Percentiles rank a stretch among this genome's conserved stretches.
phyloP scores from a whole-genome alignment of 2,888 invertebrate genomes.

The Zhengitettix transpicula region DNA sequence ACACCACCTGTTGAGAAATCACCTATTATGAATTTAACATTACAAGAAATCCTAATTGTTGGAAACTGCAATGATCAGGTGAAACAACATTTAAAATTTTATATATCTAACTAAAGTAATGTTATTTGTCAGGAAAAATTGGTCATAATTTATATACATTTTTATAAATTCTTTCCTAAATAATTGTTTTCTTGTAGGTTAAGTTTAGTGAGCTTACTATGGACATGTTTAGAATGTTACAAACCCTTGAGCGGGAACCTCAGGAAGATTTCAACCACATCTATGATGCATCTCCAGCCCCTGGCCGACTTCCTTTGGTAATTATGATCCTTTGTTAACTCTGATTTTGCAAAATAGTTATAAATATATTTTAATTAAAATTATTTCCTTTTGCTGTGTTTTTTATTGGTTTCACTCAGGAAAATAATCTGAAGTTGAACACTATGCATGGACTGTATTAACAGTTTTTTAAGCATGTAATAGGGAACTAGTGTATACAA shows the following conservation, averaged over 20 bases:
- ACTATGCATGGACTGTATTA: too few species aligned
- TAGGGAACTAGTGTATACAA: too few species aligned
- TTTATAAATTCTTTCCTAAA: not conserved
- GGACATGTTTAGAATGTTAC: conserved; percentile 96
- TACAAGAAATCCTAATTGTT: conserved; percentile 87
- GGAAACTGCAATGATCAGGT: conserved; percentile 84
- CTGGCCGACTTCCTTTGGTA: conserved; percentile 46
- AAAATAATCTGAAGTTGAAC: too few species aligned
- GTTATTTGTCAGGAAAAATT: not conserved
- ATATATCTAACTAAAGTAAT: too few species aligned
- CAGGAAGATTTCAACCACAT: conserved; percentile 62
- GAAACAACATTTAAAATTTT: conserved; percentile 4
- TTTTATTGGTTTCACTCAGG: too few species aligned
- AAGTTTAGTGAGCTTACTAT: conserved; percentile 93
- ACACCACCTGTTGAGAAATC: conserved; percentile 80
- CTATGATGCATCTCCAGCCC: conserved; percentile 53
- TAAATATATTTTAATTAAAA: too few species aligned
- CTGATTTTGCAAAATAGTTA: too few species aligned
- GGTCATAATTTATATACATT: not conserved
- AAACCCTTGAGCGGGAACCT: conserved; percentile 84
- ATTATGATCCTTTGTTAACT: conserved; percentile 12
- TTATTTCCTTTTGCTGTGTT: too few species aligned
- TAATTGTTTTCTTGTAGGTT: conserved; percentile 31
- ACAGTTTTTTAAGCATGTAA: too few species aligned
- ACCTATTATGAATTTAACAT: conserved; percentile 66